Percentiles rank a stretch among this genome's conserved stretches.
Evolutionary conservation across 2,113 vertebrate species (phyloP).

Genomic region (Vanacampus margaritifer): DNA sequence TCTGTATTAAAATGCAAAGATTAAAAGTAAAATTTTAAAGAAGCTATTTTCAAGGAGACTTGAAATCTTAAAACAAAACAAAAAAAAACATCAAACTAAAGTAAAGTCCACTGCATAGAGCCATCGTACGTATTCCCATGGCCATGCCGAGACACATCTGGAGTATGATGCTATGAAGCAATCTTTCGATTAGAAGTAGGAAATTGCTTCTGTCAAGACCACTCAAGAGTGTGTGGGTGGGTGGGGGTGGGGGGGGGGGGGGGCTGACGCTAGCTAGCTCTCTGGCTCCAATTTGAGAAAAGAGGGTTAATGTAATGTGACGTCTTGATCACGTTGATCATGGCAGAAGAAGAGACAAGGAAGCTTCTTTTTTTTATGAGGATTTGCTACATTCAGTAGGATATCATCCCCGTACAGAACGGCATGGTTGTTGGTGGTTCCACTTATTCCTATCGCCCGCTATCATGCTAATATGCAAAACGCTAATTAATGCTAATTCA

Average conservation of each 20-base stretch:
- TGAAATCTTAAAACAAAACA: background rate
- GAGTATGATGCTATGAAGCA: slow-evolving; percentile 51
- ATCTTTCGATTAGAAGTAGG: slow-evolving; percentile 63
- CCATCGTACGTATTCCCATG: background rate
- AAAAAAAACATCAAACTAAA: background rate
- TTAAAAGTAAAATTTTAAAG: background rate
- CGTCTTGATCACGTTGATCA: slow-evolving; percentile 61
- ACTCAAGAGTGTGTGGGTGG: slow-evolving; percentile 48
- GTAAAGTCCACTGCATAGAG: background rate
- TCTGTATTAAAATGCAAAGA: background rate
- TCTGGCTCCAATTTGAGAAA: slow-evolving; percentile 51
- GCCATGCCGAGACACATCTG: slow-evolving; percentile 52
- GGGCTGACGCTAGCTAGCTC: slow-evolving; percentile 38
- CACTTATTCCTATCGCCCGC: background rate
- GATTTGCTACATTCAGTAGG: background rate
- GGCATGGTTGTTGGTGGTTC: background rate
- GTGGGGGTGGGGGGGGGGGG: too few species aligned
- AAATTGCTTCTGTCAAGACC: slow-evolving; percentile 73
- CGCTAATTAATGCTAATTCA: background rate
- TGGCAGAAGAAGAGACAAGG: slow-evolving; percentile 21
- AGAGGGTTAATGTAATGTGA: slow-evolving; percentile 59
- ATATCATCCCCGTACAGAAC: background rate
- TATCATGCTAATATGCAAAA: background rate
- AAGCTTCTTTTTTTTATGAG: background rate
- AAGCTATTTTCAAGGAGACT: too few species aligned